Base-by-base conservation (phyloP, 2,797 vertebrate species). In the Acropternis orthonyx region DNA sequence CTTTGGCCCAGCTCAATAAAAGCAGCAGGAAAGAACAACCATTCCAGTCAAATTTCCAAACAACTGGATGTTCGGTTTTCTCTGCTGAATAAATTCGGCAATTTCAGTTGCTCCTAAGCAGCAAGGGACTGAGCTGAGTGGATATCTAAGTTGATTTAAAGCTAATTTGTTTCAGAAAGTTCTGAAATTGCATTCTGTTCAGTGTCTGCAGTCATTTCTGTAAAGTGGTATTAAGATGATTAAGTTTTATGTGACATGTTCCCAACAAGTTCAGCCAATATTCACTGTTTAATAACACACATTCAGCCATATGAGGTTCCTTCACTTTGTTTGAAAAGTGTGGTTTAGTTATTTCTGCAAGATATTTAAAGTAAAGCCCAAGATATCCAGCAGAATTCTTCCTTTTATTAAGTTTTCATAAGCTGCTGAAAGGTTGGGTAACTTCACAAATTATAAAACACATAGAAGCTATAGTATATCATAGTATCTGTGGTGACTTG, bases 121-220 rank as follows among this genome's bases (percentile, higher is more conserved):
- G 94, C 34, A 92, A 81, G 55, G n/a, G 59, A 84, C 62, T 2
- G 1, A 81, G 49, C 15, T 89, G 85, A 93, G 69, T n/a, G 32
- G 24, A 85, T 52, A 72, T 80, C 34, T 75, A 71, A 96, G 97
- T 91, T 87, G 97, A 98, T 98, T 98, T 96, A 94, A 96, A 96
- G 81, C 88, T 96, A 95, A 98, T 98, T 97, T 97, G 95, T 96
- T 97, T 97, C 95, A 74, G 93, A 96, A 97, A 97, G 86, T 89
- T 97, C 89, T 92, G 92, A 97, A 98, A 98, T 94, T 95, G 96
- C 97, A 97, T 97, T 98, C 96, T 61, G 36, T 84, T 92, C 27
- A 23, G 44, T 30, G n/a, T 68, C 65, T 48, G n/a, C 49, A 78
- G n/a, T 30, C 4, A 69, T 71, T 91, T 89, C 69, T 71, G 65